Base-by-base conservation (phyloP, 2,113 vertebrate species). In the Corvus moneduloides region DNA sequence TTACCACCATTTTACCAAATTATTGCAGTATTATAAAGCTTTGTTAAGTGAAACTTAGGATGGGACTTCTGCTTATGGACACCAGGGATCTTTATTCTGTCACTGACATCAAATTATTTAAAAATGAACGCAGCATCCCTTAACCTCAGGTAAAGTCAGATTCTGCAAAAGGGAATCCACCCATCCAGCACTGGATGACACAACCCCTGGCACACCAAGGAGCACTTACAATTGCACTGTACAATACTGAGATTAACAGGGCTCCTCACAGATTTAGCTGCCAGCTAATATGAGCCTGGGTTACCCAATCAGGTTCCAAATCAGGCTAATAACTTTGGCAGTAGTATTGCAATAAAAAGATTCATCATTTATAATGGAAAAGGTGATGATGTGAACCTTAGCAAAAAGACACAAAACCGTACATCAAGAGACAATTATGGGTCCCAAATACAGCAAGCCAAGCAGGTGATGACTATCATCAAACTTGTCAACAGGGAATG, bases 321-420 rank as follows among this genome's bases (percentile, higher is more conserved):
- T 94, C 54, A 93, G 28, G 33, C 55, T 80, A 90, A 87, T 91
- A 55, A 55, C 43, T 94, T 96, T 95, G 90, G 91, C 90, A 95
- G 48, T 44, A 71, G 39, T 30, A 59, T n/a, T 63, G 52, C 72
- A 91, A 88, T 90, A 71, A 88, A 90, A 35, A 43, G 21, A 77
- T 74, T 80, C 59, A 64, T 83, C 74, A 90, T 67, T 83, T 83
- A 86, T 80, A 89, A 79, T 8, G 6, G 77, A 49, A 82, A 90
- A 73, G 55, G 67, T 0, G 0, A 66, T 7, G 16, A 85, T 39
- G 49, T 32, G 73, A 94, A 43, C 81, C 41, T 75, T 54, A 86
- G 66, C 5, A 39, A 74, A 93, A 89, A 77, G 75, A 69, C 54
- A 87, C 55, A 16, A 85, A 75, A 21, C 69, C 12, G 1, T 71